Evolutionary conservation across 2,888 invertebrate species (phyloP), one percentile per base, ranked within the genome.

Genomic region (Pristionchus mayeri): DNA sequence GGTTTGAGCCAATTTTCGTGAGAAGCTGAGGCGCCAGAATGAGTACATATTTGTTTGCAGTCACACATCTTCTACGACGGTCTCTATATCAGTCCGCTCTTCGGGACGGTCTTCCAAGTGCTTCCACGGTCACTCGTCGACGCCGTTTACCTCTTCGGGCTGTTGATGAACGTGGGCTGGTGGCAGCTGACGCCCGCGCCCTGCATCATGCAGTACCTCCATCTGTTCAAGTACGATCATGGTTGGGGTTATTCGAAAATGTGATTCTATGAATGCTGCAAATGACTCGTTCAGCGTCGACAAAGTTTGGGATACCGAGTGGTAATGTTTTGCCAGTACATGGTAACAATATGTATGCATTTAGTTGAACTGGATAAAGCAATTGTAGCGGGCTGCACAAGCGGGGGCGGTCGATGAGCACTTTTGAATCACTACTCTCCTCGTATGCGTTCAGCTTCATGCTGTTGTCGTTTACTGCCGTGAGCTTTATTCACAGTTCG

Each of bases 181-280:
- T 71, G 71, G 71, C 71, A 71, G 40, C 30, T 71, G 3, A 44
- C 71, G 11, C 71, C 71, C 44, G 71, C 71, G 0, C 71, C 71
- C 3, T 71, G 71, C 24, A 71, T 71, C 21, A 40, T 71, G 40
- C 71, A 71, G 44, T 71, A 71, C 44, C 40, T 71, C 21, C 71
- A 71, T 6, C 13, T 71, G 24, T 71, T 24, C 40, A 71, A 71
- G 71, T 71, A 27, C n/a, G n/a, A 44, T 44, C n/a, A n/a, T n/a
- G 54, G 3, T n/a, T 34, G 9, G 3, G 11, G 1, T 3, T 40
- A 40, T 7, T 37, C 24, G 71, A n/a, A 71, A 71, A 30, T 18
- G 18, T 2, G 9, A 34, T n/a, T n/a, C 44, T 44, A 44, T 44
- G 44, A 44, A 9, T 13, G 44, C 44, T 44, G 44, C 44, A 13